These are phyloP conservation scores for Columba janthina DNA, from an alignment of 2,113 vertebrate genomes.

Conservation along the genomic window DNA sequence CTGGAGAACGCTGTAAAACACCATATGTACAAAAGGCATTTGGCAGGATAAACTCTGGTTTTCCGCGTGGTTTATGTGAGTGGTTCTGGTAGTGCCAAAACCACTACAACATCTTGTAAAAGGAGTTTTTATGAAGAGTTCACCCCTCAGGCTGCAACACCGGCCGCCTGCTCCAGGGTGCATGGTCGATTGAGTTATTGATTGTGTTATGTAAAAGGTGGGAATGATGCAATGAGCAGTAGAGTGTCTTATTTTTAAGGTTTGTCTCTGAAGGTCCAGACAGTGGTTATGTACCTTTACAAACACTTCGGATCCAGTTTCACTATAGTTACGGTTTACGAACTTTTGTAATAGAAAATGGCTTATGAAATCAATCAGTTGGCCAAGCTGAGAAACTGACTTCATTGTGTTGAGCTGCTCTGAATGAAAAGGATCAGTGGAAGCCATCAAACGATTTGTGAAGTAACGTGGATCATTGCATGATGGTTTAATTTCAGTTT, in stretches of 20 bases:
- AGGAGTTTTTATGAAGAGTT: slow-evolving; percentile 13
- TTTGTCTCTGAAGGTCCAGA: not conserved
- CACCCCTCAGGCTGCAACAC: not conserved
- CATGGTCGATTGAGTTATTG: slow-evolving; percentile 40
- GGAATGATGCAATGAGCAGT: slow-evolving; percentile 10
- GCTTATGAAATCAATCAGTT: not conserved
- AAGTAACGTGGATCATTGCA: not conserved
- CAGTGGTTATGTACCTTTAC: not conserved
- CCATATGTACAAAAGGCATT: slow-evolving; percentile 19
- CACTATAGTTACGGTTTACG: not conserved
- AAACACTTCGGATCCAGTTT: not conserved
- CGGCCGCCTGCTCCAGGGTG: slow-evolving; percentile 13
- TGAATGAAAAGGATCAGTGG: not conserved
- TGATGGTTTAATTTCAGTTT: slow-evolving; percentile 29
- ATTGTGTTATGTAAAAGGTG: slow-evolving; percentile 16
- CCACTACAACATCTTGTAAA: slow-evolving; percentile 33
- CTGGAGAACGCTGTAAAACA: slow-evolving; percentile 19
- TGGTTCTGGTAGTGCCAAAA: slow-evolving; percentile 54
- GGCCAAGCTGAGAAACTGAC: not conserved
- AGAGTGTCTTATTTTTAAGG: not conserved
- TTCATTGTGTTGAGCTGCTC: slow-evolving; percentile 13
- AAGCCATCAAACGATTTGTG: not conserved
- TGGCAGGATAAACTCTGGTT: slow-evolving; percentile 34
- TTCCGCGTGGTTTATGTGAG: slow-evolving; percentile 29
- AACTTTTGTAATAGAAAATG: slow-evolving; percentile 15